Conservation (phyloP, 2,113 vertebrate species). For the Okapia johnstoni region DNA sequence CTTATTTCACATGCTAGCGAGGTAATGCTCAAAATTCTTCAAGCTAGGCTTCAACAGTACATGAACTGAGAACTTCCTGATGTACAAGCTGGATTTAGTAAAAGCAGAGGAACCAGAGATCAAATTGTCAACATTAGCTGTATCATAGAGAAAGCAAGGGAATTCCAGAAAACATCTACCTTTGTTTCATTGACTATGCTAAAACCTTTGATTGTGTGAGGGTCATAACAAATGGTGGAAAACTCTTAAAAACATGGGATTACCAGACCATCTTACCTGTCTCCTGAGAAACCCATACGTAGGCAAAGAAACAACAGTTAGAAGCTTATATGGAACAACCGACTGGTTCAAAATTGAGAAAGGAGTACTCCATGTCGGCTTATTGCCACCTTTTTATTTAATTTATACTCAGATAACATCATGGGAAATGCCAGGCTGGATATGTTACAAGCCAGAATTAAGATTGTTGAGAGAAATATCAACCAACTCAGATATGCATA, state of each 20-base stretch:
- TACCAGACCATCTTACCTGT: neutral
- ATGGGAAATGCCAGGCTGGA: neutral
- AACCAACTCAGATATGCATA: neutral
- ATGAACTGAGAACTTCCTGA: neutral
- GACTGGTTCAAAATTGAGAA: neutral
- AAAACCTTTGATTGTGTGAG: neutral
- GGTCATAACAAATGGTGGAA: neutral
- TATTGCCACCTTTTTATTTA: neutral
- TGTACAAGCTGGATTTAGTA: neutral
- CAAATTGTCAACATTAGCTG: neutral
- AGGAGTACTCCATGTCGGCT: neutral
- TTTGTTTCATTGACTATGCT: neutral
- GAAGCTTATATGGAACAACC: neutral
- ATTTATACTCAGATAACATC: neutral
- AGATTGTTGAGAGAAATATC: neutral
- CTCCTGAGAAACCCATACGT: neutral
- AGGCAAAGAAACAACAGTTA: neutral
- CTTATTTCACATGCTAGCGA: neutral
- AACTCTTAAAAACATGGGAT: neutral
- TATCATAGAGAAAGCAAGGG: neutral
- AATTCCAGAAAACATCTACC: neutral
- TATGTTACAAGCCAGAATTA: neutral
- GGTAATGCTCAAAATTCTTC: neutral
- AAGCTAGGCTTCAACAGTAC: neutral
- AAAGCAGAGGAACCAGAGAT: neutral